Evolutionary conservation across 2,113 vertebrate species (phyloP), one percentile per base, ranked within the genome.

Genomic region (Bos indicus): DNA sequence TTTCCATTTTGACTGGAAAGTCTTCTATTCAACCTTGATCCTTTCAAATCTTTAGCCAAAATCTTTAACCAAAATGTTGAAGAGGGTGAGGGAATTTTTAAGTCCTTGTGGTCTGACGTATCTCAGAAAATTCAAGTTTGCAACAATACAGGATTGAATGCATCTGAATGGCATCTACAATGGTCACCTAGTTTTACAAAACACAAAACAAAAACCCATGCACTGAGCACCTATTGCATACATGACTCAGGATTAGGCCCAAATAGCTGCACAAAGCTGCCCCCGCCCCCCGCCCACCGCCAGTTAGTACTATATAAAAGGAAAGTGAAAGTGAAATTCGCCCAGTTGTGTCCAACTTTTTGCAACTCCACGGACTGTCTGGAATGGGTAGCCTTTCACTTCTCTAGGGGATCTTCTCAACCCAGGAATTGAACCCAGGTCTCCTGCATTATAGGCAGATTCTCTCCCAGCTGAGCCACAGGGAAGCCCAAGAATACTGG

Each of bases 281-380:
- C 1, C 8, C 23, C 28, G 1, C 3, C 16, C 48, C 51, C 30
- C 0, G 1, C 48, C 40, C 3, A 1, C 40, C 3, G 6, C 4
- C 33, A 12, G 40, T 5, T 57, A 56, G 33, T 52, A 26, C 46
- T 74, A 15, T 51, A 23, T 30, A 81, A 88, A 57, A 92, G 62
- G 16, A 64, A 17, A 64, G 62, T 67, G 33, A n/a, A 67, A n/a
- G 16, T 67, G 33, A 67, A 67, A 67, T 67, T 67, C 0, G 1
- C 33, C 62, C 33, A 19, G 33, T 67, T 67, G 16, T 67, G 62
- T 67, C 62, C 62, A 67, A 3, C 5, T 74, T 23, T 74, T 40
- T 40, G 19, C 67, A 40, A 25, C 36, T 36, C 19, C 19, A 40
- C 13, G 67, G 10, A 74, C 67, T 40, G 21, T 74, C n/a, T 74